These are phyloP conservation scores for Rattus norvegicus DNA, from an alignment of 2,113 vertebrate species.

Conservation along the genomic window DNA sequence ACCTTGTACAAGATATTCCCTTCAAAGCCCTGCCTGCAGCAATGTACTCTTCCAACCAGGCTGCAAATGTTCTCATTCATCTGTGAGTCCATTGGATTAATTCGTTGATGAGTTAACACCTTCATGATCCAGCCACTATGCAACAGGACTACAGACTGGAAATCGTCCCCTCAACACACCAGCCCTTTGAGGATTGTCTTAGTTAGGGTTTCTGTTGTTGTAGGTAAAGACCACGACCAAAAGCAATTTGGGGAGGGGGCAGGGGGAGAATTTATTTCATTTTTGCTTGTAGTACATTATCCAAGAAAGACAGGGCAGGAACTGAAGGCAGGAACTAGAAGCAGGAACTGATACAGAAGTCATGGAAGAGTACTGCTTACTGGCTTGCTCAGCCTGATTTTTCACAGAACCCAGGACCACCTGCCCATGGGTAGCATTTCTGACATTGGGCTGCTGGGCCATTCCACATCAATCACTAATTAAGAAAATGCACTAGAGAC, in stretches of 20 bases:
- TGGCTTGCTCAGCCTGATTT: not conserved
- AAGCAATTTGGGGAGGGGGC: not conserved
- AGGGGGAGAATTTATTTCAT: too few relatives aligned
- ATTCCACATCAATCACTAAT: not conserved
- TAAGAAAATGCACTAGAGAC: not conserved
- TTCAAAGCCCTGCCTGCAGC: not conserved
- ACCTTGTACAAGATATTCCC: accelerated
- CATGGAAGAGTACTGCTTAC: not conserved
- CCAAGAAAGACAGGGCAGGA: not conserved
- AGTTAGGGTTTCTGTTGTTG: not conserved
- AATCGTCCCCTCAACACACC: too few relatives aligned
- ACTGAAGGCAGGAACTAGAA: not conserved
- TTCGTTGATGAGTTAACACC: not conserved
- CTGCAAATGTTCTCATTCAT: not conserved
- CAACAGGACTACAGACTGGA: not conserved
- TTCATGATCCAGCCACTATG: not conserved
- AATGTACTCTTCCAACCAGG: not conserved
- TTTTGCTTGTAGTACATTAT: not conserved
- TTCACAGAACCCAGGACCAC: not conserved
- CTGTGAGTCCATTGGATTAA: not conserved
- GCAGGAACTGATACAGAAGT: not conserved
- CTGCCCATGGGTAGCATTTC: not conserved
- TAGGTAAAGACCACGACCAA: not conserved
- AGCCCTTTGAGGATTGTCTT: not conserved
- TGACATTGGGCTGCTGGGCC: not conserved